Base-by-base conservation (phyloP, 2,113 vertebrate genomes). In the Amblyopsis rosae region DNA sequence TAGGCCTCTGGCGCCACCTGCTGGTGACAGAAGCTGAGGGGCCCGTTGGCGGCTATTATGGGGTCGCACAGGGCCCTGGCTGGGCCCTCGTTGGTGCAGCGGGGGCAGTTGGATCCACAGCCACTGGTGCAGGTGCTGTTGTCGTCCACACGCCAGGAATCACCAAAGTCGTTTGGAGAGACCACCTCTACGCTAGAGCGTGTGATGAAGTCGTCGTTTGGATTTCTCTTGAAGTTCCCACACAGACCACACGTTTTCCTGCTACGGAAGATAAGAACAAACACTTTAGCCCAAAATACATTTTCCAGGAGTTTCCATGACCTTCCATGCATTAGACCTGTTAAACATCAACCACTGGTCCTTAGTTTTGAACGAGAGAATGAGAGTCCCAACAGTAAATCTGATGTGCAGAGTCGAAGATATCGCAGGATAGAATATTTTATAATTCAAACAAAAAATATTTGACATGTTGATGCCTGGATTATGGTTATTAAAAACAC, bases 171-270 rank as follows among this genome's bases (percentile, higher is more conserved):
- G 32, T 72, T 19, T 49, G 51, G 61, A 65, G 79, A 15, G 1
- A 45, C 0, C 15, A 79, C 72, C 12, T 15, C 32, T 1, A 9
- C 3, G n/a, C 92, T 88, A 10, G 73, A 79, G 5, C 54, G 82
- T 0, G 66, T 79, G 15, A 54, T 11, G 3, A 88, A 82, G 3
- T 91, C 88, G 32, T 93, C 91, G 3, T 6, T 60, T 8, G 26
- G n/a, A 41, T 82, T 64, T 3, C 86, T 71, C 67, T 92, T 90
- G 68, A 91, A 91, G 73, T 92, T 82, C 15, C 91, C 91, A 80
- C 90, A 92, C 13, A 91, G 80, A 45, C 91, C 89, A 3, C 90
- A 87, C 0, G 61, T 84, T 16, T 72, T 12, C 17, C 70, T 85
- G 10, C 87, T 82, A 49, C 9, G 41, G 13, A 58, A 19, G 50